Conservation (phyloP, 2,888 invertebrate genomes). For the Maniola hyperantus region DNA sequence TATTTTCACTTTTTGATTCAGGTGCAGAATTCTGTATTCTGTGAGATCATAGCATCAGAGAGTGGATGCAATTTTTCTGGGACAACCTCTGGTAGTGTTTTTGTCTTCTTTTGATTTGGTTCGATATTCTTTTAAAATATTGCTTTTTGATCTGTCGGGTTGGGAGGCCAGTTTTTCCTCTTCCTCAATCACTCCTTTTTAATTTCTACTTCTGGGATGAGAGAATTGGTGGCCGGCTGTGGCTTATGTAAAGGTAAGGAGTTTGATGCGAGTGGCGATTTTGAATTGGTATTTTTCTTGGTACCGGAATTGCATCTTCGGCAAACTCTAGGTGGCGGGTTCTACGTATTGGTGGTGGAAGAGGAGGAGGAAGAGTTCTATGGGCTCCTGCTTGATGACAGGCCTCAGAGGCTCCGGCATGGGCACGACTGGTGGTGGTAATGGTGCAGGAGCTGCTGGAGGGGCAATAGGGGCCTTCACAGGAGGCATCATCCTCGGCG, state of each 20-base stretch:
- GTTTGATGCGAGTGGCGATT: slow-evolving; percentile 73
- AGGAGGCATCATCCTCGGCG: slow-evolving; percentile 58
- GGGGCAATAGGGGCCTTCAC: slow-evolving; percentile 50
- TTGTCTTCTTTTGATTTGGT: slow-evolving; percentile 87
- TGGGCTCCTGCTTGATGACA: slow-evolving; percentile 70
- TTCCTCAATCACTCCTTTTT: slow-evolving; percentile 80
- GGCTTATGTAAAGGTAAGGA: slow-evolving; percentile 63
- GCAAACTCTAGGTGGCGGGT: slow-evolving; percentile 49
- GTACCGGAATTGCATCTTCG: slow-evolving; percentile 75
- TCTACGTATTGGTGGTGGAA: slow-evolving; percentile 44
- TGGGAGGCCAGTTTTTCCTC: slow-evolving; percentile 87
- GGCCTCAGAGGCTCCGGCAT: slow-evolving; percentile 56
- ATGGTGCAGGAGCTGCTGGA: slow-evolving; percentile 47
- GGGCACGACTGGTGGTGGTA: slow-evolving; percentile 33
- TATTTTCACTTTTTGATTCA: slow-evolving; percentile 54
- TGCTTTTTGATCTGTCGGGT: slow-evolving; percentile 92
- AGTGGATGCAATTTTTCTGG: slow-evolving; percentile 60
- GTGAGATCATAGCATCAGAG: slow-evolving; percentile 72
- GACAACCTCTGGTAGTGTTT: slow-evolving; percentile 65
- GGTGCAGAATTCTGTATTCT: slow-evolving; percentile 68
- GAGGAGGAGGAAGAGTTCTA: slow-evolving; percentile 48
- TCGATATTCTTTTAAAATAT: slow-evolving; percentile 93
- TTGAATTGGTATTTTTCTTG: slow-evolving; percentile 78
- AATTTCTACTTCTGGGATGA: slow-evolving; percentile 67
- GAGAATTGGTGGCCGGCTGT: slow-evolving; percentile 55